Evolutionary conservation across 2,888 invertebrate genomes (phyloP).

Genomic region (Platynereis dumerilii): DNA sequence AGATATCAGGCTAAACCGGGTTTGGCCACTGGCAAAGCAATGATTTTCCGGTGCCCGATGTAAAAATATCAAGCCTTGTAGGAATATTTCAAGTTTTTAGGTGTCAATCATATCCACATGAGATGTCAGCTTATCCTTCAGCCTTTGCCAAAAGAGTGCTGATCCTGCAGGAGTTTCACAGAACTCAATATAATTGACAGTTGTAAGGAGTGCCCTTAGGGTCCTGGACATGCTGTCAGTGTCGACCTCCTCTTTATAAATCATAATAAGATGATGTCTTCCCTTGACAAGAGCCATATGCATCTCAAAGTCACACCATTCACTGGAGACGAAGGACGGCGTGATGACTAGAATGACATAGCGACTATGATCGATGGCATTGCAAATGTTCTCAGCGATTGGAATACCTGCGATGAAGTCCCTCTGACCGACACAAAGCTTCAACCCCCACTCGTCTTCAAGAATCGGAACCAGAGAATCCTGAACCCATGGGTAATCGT

Average conservation of each 20-base stretch:
- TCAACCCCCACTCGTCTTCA: background rate
- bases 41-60: no score
- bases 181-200: background rate
- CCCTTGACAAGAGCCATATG: slow-evolving; percentile 1
- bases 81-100: no score
- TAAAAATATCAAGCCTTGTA: no score
- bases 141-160: background rate
- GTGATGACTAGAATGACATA: background rate
- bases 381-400: slow-evolving; percentile 6
- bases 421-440: background rate
- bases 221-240: background rate
- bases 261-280: background rate
- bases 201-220: background rate
- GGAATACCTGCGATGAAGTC: background rate
- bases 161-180: background rate
- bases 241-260: background rate
- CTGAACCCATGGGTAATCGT: background rate
- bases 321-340: background rate
- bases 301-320: slow-evolving; percentile 8
- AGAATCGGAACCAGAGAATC: background rate
- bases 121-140: no score
- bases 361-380: background rate
- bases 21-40: no score
- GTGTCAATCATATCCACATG: no score
- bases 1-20: no score